Percentiles rank a stretch among this genome's conserved stretches.
phyloP scores from a whole-genome alignment of 1,140 invertebrate species.

The Hylaeus anthracinus region DNA sequence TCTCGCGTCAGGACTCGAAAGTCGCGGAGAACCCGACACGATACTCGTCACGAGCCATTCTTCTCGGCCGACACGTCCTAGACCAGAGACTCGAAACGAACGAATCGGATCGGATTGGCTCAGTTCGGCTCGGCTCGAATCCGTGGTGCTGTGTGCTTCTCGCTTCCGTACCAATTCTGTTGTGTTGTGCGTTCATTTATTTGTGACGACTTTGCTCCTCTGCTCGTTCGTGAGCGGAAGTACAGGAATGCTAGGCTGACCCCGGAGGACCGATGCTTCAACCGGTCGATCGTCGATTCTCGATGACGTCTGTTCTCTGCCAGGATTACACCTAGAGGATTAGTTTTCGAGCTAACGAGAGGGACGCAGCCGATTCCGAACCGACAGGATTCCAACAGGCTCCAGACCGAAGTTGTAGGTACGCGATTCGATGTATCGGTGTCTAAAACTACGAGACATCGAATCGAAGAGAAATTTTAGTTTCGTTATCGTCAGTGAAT shows the following conservation, averaged over 20 bases:
- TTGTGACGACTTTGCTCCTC: neutral
- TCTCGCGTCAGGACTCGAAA: slow-evolving; percentile 74
- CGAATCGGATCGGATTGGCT: too few species aligned
- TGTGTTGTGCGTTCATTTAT: slow-evolving; percentile 9
- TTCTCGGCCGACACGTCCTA: neutral
- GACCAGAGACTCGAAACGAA: neutral
- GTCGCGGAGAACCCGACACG: slow-evolving; percentile 55
- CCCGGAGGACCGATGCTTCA: slow-evolving; percentile 31
- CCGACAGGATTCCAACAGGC: neutral
- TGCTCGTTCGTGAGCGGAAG: too few species aligned
- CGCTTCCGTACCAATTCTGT: neutral
- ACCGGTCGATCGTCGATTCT: slow-evolving; percentile 20
- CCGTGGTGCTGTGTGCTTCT: neutral
- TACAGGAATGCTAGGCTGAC: neutral
- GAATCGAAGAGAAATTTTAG: too few species aligned
- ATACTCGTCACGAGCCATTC: neutral
- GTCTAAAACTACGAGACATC: too few species aligned
- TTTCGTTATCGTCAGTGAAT: too few species aligned
- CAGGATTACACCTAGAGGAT: slow-evolving; percentile 54
- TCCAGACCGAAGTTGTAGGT: neutral
- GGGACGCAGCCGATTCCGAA: neutral
- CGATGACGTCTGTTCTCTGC: slow-evolving; percentile 25
- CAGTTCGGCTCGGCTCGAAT: neutral
- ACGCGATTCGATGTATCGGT: neutral
- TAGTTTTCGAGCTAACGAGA: neutral